Evolutionary conservation across 1,140 invertebrate genomes (phyloP), one percentile per base, ranked within the genome.

Genomic region (Aplysia californica): DNA sequence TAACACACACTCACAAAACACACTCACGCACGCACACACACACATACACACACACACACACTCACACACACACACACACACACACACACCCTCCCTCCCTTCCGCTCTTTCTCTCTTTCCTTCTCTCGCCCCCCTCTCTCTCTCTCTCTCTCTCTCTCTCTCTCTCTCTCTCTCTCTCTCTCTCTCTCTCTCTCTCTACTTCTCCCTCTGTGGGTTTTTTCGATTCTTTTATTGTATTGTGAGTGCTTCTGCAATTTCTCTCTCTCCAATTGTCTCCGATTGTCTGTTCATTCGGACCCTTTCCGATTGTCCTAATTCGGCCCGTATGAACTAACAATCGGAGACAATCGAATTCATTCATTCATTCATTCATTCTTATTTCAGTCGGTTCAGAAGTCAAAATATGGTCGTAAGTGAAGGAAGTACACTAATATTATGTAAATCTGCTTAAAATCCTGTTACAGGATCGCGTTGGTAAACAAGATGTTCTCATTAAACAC

Each of bases 61-160:
- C n/a, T n/a, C n/a, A n/a, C n/a, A n/a, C n/a, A n/a, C n/a, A 33
- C 44, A 41, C 20, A 23, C 31, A 10, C 41, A 2, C 41, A 55
- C 56, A 36, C 55, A 61, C 71, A 36, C 64, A 69, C 21, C 59
- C 41, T 76, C 35, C 70, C 50, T 76, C 50, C 70, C 35, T 70
- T 38, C 61, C 36, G 69, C 35, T 70, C 56, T 70, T 31, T 70
- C n/a, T 69, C n/a, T 76, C 56, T 76, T 33, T 39, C 55, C 29
- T 33, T 61, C 31, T 59, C 23, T 50, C 55, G 58, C 44, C 26
- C 50, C 50, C 55, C 29, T 23, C 20, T 29, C 67, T 26, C 29
- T 39, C 23, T 73, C 38, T 56, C 10, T 56, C 33, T 59, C 56
- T 39, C 38, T 59, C n/a, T 38, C 55, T 29, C 35, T 61, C 71